Evolutionary conservation across 2,113 vertebrate species (phyloP).

Genomic region (Notarius quadriscutis): DNA sequence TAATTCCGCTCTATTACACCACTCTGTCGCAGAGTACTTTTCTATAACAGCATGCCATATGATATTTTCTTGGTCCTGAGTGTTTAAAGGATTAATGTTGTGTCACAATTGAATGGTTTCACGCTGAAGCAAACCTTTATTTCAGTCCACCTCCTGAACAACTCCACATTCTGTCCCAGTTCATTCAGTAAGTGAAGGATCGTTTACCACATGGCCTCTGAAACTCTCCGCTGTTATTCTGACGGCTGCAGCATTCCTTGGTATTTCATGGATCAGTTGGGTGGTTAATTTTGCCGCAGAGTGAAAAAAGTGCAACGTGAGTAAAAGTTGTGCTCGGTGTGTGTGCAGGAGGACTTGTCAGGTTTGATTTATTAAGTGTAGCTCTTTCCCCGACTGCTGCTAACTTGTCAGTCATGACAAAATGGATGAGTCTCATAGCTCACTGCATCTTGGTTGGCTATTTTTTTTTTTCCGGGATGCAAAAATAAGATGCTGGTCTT

Average conservation of each 20-base stretch:
- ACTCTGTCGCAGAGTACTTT: not conserved
- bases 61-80: not conserved
- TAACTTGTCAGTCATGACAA: slow-evolving; percentile 71
- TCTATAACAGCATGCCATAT: not conserved
- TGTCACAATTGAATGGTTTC: not conserved
- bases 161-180: no score
- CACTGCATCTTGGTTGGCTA: slow-evolving; percentile 60
- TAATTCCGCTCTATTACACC: not conserved
- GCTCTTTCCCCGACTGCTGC: slow-evolving; percentile 64
- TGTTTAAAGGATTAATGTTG: not conserved
- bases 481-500: slow-evolving; percentile 55
- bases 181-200: not conserved
- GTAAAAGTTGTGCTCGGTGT: slow-evolving; percentile 72
- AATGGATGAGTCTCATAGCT: slow-evolving; percentile 72
- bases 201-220: not conserved
- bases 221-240: not conserved
- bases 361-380: slow-evolving; percentile 82
- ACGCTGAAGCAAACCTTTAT: not conserved
- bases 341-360: slow-evolving; percentile 74
- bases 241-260: not conserved
- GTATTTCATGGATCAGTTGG: not conserved
- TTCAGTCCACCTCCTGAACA: not conserved
- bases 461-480: slow-evolving; percentile 41
- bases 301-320: slow-evolving; percentile 52
- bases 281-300: slow-evolving; percentile 22